Conservation (phyloP, 2,888 invertebrate species). For the Parelbella ahira region DNA sequence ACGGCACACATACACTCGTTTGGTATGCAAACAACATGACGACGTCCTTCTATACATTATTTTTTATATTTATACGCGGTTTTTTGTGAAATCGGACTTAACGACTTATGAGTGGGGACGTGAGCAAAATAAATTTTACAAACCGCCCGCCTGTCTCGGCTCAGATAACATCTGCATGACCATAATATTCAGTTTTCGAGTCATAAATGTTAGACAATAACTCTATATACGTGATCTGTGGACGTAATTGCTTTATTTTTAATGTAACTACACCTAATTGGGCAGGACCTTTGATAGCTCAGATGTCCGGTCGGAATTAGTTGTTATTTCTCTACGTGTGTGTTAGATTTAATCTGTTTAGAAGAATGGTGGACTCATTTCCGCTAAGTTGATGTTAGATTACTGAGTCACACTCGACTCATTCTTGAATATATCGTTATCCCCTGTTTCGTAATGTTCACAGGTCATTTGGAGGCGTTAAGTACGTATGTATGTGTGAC, state of each 20-base stretch:
- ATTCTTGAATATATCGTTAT: conserved; percentile 9
- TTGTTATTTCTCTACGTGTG: conserved; percentile 7
- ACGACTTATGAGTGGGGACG: conserved; percentile 71
- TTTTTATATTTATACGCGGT: conserved; percentile 53
- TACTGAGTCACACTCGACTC: conserved; percentile 19
- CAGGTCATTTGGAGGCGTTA: conserved; percentile 7
- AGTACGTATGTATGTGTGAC: too few species aligned
- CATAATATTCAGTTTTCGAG: conserved; percentile 56
- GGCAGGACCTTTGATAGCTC: conserved; percentile 31
- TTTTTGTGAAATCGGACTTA: conserved; percentile 47
- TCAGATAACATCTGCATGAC: conserved; percentile 64
- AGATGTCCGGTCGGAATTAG: conserved; percentile 25
- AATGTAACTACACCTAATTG: conserved; percentile 45
- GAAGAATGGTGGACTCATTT: conserved; percentile 22
- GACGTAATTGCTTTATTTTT: conserved; percentile 51
- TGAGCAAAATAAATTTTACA: conserved; percentile 67
- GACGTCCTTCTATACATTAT: conserved; percentile 54
- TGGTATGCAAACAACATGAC: conserved; percentile 47
- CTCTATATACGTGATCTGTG: conserved; percentile 67
- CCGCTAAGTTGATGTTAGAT: conserved; percentile 23
- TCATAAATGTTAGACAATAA: conserved; percentile 66
- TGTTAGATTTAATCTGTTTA: conserved; percentile 23
- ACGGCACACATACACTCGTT: conserved; percentile 54
- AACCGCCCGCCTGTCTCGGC: conserved; percentile 51
- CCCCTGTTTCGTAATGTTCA: conserved; percentile 11